Evolutionary conservation across 2,113 vertebrate genomes (phyloP).

Genomic region (Mystacornis crossleyi): DNA sequence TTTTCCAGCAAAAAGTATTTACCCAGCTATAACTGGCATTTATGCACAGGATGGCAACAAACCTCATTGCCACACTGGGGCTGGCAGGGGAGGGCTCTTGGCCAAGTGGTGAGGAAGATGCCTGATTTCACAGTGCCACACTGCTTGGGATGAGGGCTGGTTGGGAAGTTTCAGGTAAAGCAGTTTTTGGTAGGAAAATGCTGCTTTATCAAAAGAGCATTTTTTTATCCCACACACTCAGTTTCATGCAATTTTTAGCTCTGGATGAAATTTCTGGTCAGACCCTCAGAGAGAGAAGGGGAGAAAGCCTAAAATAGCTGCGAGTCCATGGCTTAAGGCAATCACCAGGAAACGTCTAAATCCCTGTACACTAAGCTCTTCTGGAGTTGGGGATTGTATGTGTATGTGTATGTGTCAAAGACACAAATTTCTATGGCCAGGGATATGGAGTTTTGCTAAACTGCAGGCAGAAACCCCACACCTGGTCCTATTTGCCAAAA

Average conservation of each 20-base stretch:
- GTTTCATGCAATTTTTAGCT: neutral
- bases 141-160: neutral
- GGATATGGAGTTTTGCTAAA: neutral
- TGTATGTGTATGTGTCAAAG: neutral
- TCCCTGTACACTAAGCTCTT: neutral
- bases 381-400: neutral
- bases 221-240: neutral
- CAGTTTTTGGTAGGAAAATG: neutral
- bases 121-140: neutral
- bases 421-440: neutral
- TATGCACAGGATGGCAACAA: neutral
- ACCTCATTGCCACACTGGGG: neutral
- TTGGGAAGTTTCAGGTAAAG: neutral
- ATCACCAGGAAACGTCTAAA: neutral
- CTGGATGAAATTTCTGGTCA: slow-evolving; percentile 3
- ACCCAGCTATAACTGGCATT: neutral
- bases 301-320: slow-evolving; percentile 29
- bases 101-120: neutral
- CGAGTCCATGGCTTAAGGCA: neutral
- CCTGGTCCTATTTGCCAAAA: neutral
- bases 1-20: neutral
- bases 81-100: neutral
- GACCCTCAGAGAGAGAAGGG: neutral
- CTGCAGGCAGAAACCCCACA: neutral
- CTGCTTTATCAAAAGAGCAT: neutral